These are phyloP conservation scores for Pseudomyrmex sp. DNA, from an alignment of 1,140 invertebrate genomes.

Conservation along the genomic window DNA sequence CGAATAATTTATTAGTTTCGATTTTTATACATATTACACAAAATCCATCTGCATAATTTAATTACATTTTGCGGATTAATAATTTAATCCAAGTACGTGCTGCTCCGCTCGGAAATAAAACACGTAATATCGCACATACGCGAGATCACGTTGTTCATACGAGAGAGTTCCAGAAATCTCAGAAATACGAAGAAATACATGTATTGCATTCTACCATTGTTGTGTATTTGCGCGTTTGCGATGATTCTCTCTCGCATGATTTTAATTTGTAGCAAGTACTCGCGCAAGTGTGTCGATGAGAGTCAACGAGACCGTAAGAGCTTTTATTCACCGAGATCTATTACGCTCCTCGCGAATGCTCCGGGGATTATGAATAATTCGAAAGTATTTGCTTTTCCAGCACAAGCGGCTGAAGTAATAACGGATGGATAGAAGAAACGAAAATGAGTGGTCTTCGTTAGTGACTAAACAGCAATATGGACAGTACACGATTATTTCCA, in stretches of 20 bases:
- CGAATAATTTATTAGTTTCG: not conserved
- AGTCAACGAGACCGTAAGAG: conserved; percentile 59
- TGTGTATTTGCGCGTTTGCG: conserved; percentile 31
- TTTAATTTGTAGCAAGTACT: conserved; percentile 38
- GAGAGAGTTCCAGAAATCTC: conserved; percentile 14
- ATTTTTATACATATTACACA: not conserved
- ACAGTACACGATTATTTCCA: not conserved
- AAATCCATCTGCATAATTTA: not conserved
- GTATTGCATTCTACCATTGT: not conserved
- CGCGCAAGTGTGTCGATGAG: conserved; percentile 26
- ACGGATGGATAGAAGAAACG: conserved; percentile 27
- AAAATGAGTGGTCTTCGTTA: conserved; percentile 51
- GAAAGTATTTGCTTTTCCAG: conserved; percentile 71
- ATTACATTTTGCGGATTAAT: too few species aligned
- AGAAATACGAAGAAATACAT: conserved; percentile 2
- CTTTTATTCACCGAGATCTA: conserved; percentile 68
- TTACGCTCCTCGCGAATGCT: conserved; percentile 55
- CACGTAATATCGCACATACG: conserved; percentile 13
- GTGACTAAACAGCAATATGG: not conserved
- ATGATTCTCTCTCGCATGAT: conserved; percentile 43
- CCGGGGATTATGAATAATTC: conserved; percentile 73
- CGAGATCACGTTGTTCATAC: not conserved
- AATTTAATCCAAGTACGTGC: not conserved
- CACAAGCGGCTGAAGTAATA: conserved; percentile 65
- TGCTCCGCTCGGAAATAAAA: not conserved